A percentile compares a stretch with the other conserved stretches of the same genome.
phyloP scores from a whole-genome alignment of 2,888 invertebrate genomes.

The Miltochrista miniata region DNA sequence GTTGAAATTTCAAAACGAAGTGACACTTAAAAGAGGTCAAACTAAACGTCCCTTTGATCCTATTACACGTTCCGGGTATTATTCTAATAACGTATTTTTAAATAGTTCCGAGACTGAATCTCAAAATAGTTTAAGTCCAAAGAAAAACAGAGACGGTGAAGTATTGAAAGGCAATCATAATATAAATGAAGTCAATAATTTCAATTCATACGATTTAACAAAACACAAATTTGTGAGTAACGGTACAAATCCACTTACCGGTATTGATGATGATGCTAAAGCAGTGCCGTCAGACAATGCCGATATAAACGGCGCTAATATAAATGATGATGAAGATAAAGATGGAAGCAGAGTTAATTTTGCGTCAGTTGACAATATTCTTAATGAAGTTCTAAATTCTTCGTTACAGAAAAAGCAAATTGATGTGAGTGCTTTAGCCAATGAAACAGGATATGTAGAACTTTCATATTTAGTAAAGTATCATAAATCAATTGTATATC shows the following conservation, averaged over 20 bases:
- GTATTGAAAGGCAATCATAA: no score
- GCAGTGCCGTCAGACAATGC: background rate
- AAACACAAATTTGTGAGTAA: background rate
- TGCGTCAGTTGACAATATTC: slow-evolving; percentile 2
- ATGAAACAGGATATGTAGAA: slow-evolving; percentile 28
- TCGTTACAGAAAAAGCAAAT: slow-evolving; percentile 21
- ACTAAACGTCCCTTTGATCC: background rate
- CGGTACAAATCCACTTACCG: background rate
- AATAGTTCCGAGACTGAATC: background rate
- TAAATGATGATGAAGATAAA: background rate
- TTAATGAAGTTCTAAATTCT: slow-evolving; percentile 20
- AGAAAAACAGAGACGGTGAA: background rate
- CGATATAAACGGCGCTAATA: background rate
- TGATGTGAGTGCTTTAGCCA: slow-evolving; percentile 13
- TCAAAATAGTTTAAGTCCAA: background rate
- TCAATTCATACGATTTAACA: background rate
- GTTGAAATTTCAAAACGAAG: background rate
- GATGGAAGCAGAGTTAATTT: background rate
- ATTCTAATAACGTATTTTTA: background rate
- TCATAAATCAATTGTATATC: slow-evolving; percentile 27
- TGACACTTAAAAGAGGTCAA: background rate
- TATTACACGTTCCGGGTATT: background rate
- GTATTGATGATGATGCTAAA: background rate
- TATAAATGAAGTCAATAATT: background rate
- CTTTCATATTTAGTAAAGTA: slow-evolving; percentile 30